Percentiles rank a stretch among this genome's conserved stretches.
Conservation (phyloP, 2,797 vertebrate species). For the Enoplosus armatus region DNA sequence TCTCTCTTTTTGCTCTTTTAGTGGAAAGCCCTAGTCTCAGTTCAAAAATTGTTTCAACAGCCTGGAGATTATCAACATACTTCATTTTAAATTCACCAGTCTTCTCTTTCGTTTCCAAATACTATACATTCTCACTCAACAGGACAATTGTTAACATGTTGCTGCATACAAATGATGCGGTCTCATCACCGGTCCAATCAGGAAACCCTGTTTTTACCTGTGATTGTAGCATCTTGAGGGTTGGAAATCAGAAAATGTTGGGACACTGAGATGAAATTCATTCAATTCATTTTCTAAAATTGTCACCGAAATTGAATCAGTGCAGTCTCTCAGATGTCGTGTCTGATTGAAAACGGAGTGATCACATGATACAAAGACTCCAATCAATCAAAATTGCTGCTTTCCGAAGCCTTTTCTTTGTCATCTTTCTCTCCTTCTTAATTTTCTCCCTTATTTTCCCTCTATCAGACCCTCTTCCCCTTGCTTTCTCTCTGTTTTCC, state of each 20-base stretch:
- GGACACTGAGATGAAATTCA: not conserved
- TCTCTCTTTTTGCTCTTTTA: not conserved
- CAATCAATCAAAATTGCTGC: not conserved
- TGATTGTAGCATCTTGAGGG: not conserved
- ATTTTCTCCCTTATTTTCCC: not conserved
- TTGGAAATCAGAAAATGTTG: not conserved
- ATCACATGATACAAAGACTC: not conserved
- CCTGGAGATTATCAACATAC: not conserved
- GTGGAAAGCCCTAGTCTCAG: constrained; percentile 1
- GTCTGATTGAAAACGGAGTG: not conserved
- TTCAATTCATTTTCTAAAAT: not conserved
- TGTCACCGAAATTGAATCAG: constrained; percentile 1
- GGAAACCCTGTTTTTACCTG: not conserved
- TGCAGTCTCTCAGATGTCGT: not conserved
- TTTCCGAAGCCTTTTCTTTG: not conserved
- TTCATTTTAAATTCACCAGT: not conserved
- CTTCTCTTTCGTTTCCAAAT: not conserved
- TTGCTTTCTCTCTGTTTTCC: not conserved
- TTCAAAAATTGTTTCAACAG: not conserved
- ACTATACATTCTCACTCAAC: not conserved
- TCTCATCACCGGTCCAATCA: not conserved
- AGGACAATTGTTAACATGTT: not conserved
- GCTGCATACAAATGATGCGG: not conserved
- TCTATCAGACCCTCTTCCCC: not conserved
- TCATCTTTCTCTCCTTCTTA: not conserved